A percentile compares a stretch with the other conserved stretches of the same genome.
These are phyloP conservation scores for Drosophila ercepeae DNA, from an alignment of 1,140 invertebrate species.

Conservation along the genomic window DNA sequence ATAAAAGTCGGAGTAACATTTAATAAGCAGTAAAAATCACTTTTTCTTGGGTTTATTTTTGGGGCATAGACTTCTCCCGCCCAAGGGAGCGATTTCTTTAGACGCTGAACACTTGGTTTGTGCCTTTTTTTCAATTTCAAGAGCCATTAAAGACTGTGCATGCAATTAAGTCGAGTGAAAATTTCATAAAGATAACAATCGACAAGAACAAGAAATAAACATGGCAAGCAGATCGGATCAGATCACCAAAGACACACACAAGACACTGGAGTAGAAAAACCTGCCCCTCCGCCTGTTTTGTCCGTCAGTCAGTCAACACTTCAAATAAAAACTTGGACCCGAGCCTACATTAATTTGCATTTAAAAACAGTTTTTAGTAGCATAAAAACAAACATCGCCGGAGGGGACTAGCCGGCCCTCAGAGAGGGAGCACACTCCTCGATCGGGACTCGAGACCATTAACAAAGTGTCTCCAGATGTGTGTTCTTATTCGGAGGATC, in stretches of 20 bases:
- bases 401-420: conserved; percentile 9
- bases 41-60: conserved; percentile 37
- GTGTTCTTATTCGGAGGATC: conserved; percentile 32
- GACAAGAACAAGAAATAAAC: conserved; percentile 81
- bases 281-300: conserved; percentile 31
- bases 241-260: conserved; percentile 24
- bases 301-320: conserved; percentile 69
- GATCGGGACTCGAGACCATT: conserved; percentile 52
- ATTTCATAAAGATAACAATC: conserved; percentile 82
- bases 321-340: conserved; percentile 67
- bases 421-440: conserved; percentile 2
- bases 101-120: not conserved
- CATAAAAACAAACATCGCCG: conserved; percentile 71
- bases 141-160: conserved; percentile 79
- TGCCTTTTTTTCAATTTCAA: conserved; percentile 66
- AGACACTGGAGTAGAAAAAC: conserved; percentile 31
- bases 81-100: conserved; percentile 22
- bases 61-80: conserved; percentile 24
- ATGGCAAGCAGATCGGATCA: conserved; percentile 51
- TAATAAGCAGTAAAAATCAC: conserved; percentile 71
- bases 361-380: conserved; percentile 81
- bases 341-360: conserved; percentile 78
- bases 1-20: conserved; percentile 36
- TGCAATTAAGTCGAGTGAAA: conserved; percentile 81
- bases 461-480: conserved; percentile 82